Evolutionary conservation across 2,113 vertebrate genomes (phyloP), one percentile per base, ranked within the genome.

Genomic region (Neomonachus schauinslandi): DNA sequence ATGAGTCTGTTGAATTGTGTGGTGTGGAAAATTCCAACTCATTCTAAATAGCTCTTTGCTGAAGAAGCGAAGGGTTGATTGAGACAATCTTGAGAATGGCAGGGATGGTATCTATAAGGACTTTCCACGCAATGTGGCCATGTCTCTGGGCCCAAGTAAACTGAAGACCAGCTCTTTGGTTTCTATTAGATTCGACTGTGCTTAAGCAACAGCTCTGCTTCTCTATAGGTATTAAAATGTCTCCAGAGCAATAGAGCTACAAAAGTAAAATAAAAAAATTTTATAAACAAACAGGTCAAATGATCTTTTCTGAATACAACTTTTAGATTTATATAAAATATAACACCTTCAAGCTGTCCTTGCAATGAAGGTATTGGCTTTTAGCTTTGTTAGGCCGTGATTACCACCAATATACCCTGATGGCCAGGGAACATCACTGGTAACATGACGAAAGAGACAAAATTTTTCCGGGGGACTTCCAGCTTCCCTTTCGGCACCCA

Each of bases 1-100:
- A 42, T 67, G 74, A 79, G 36, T 18, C 51, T 42, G 36, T 79
- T 71, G 80, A 89, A 96, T 81, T 91, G 57, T 36, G n/a, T 53
- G 15, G 19, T 21, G 28, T 77, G 19, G 51, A 91, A 96, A 80
- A 51, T 74, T 51, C 19, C n/a, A 77, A 28, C 33, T 86, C n/a
- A 63, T 86, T 90, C 59, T 46, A 89, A 94, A 89, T 42, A 85
- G 72, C 89, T 76, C 51, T 93, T 93, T 94, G 42, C 39, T 57
- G 31, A 67, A 81, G 49, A 33, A 63, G 13, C 16, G 33, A 84
- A 89, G 69, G 53, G 8, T 36, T 49, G 8, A 55, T 42, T 46
- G 61, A 96, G 59, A 39, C 16, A 33, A 31, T 49, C n/a, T 53
- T 94, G 57, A n/a, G 57, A 59, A 42, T 1, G 36, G 53, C 18